Evolutionary conservation across 2,888 invertebrate species (phyloP).

Genomic region (Drosophila subsilvestris): DNA sequence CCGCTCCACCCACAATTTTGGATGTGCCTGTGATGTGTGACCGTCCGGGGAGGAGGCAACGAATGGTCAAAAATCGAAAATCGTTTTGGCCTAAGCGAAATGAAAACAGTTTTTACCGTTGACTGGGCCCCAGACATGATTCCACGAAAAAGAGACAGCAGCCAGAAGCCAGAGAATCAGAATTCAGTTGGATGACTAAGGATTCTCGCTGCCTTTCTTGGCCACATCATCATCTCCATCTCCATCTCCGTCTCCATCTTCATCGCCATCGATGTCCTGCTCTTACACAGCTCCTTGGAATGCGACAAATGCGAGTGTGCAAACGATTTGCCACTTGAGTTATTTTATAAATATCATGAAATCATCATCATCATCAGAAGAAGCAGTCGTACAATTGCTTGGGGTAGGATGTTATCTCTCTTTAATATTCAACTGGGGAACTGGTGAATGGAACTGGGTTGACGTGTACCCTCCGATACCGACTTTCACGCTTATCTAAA

Average conservation of each 20-base stretch:
- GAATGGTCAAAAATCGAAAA: slow-evolving; percentile 74
- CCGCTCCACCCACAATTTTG: slow-evolving; percentile 1
- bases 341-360: slow-evolving; percentile 80
- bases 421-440: slow-evolving; percentile 61
- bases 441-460: slow-evolving; percentile 9
- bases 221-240: slow-evolving; percentile 31
- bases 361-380: slow-evolving; percentile 71
- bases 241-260: neutral
- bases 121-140: slow-evolving; percentile 34
- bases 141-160: neutral
- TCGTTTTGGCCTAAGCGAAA: slow-evolving; percentile 55
- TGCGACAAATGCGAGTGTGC: slow-evolving; percentile 78
- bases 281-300: slow-evolving; percentile 28
- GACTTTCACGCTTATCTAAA: slow-evolving; percentile 73
- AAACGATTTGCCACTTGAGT: slow-evolving; percentile 83
- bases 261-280: slow-evolving; percentile 2
- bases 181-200: slow-evolving; percentile 24
- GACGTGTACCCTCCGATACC: neutral
- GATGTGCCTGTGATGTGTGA: slow-evolving; percentile 60
- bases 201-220: slow-evolving; percentile 33
- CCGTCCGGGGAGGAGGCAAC: slow-evolving; percentile 30
- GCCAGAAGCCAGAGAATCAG: too few relatives aligned
- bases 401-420: slow-evolving; percentile 24
- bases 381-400: slow-evolving; percentile 13
- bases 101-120: slow-evolving; percentile 63